Evolutionary conservation across 2,113 vertebrate genomes (phyloP), one percentile per base, ranked within the genome.

Genomic region (Misgurnus mizolepis): DNA sequence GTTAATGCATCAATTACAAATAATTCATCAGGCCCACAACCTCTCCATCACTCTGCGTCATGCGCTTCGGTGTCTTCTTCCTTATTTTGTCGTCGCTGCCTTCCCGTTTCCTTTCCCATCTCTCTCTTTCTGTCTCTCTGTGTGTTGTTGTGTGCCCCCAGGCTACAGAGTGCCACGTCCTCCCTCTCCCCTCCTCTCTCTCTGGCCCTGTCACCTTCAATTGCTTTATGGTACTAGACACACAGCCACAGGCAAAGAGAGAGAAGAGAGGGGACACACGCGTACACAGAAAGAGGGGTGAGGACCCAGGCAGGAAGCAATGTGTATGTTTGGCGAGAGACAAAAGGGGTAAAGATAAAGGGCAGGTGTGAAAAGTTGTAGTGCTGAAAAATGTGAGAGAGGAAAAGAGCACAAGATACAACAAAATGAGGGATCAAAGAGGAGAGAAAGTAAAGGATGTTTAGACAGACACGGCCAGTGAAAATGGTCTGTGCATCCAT

Each of bases 121-220:
- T 50, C 62, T 60, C 60, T 39, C 47, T 68, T 66, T 73, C 81
- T 76, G 65, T 70, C 79, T 73, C 65, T 76, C 73, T 81, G 67
- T 84, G 18, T 82, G 76, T 79, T 68, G 78, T 79, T 83, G 75
- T 87, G 76, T 85, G 85, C 82, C 85, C 81, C 68, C 74, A 58
- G 87, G 87, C 87, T 81, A 87, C 80, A 84, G 80, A 81, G 78
- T 85, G 78, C 82, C 75, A 56, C 75, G 43, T 79, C 83, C 81
- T 80, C 83, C 81, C 82, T 78, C 81, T 56, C 79, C 60, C 76
- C 74, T 78, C 50, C 74, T 67, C 84, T 79, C 83, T 83, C 80
- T 81, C 85, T 80, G 78, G 80, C 83, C 82, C 83, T 87, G 86
- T 88, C 86, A 85, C 86, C 83, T 87, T 84, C 84, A 82, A 87